Percentiles rank a stretch among this genome's conserved stretches.
Conservation (phyloP, 92 coral and sea anemone genomes). For the Heliopora coerulea region DNA sequence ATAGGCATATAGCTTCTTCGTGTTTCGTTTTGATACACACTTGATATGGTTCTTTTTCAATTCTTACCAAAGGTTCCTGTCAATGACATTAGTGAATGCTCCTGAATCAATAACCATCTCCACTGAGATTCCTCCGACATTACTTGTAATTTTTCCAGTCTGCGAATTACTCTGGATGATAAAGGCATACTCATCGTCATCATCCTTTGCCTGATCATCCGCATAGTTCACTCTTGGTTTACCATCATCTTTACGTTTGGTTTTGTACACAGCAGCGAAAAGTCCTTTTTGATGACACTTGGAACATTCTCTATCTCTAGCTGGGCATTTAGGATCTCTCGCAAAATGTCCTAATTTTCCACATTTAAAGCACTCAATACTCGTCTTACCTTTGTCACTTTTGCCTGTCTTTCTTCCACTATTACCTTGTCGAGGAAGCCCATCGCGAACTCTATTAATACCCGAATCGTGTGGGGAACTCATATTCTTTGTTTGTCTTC, state of each 20-base stretch:
- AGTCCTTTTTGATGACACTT: not conserved
- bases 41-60: too few relatives aligned
- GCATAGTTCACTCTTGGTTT: not conserved
- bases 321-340: conserved; percentile 12
- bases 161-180: too few relatives aligned
- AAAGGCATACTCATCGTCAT: too few relatives aligned
- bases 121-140: too few relatives aligned
- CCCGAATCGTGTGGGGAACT: too few relatives aligned
- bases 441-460: not conserved
- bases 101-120: too few relatives aligned
- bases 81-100: too few relatives aligned
- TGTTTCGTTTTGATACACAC: conserved; percentile 7
- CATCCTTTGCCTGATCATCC: too few relatives aligned
- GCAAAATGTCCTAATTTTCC: conserved; percentile 12
- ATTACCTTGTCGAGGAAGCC: not conserved
- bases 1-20: conserved; percentile 33
- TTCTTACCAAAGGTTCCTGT: not conserved
- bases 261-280: conserved; percentile 14
- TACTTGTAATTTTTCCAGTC: too few relatives aligned
- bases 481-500: conserved; percentile 8
- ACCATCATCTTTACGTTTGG: too few relatives aligned
- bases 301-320: not conserved
- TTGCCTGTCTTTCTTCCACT: conserved; percentile 2
- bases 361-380: not conserved
- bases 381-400: conserved; percentile 10